These are phyloP conservation scores for Orthonyx spaldingii DNA, from an alignment of 2,113 vertebrate genomes.

Conservation along the genomic window DNA sequence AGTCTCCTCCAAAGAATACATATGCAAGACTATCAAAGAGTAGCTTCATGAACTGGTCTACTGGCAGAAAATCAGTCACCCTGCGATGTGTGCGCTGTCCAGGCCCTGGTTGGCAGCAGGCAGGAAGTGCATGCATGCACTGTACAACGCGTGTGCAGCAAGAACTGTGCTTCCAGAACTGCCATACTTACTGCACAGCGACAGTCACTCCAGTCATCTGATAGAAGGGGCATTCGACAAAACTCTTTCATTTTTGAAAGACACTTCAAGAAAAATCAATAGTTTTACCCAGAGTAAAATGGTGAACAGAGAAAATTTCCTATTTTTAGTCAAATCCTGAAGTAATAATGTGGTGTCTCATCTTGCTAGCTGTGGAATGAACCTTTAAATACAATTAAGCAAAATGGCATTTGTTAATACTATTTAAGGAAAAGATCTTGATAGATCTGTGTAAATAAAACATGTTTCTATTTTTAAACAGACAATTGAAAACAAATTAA, in stretches of 20 bases:
- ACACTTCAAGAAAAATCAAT: background rate
- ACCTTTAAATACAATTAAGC: background rate
- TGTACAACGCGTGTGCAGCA: background rate
- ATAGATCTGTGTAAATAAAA: background rate
- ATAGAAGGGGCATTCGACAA: background rate
- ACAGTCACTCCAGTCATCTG: background rate
- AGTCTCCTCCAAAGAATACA: background rate
- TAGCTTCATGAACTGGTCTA: background rate
- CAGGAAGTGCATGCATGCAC: slow-evolving; percentile 11
- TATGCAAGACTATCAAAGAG: background rate
- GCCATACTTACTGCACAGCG: background rate
- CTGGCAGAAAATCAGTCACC: slow-evolving; percentile 48
- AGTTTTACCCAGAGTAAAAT: background rate
- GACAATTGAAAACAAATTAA: background rate
- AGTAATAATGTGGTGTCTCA: background rate
- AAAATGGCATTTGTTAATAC: background rate
- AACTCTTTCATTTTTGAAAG: background rate
- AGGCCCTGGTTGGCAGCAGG: background rate
- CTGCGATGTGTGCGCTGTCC: background rate
- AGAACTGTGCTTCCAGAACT: slow-evolving; percentile 7
- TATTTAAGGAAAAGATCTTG: background rate
- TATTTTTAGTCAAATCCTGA: background rate
- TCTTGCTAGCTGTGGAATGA: background rate
- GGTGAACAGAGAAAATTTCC: background rate
- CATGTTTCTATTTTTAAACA: background rate